Evolutionary conservation across 2,888 invertebrate genomes (phyloP), one percentile per base, ranked within the genome.

Genomic region (Lithophane leautieri): DNA sequence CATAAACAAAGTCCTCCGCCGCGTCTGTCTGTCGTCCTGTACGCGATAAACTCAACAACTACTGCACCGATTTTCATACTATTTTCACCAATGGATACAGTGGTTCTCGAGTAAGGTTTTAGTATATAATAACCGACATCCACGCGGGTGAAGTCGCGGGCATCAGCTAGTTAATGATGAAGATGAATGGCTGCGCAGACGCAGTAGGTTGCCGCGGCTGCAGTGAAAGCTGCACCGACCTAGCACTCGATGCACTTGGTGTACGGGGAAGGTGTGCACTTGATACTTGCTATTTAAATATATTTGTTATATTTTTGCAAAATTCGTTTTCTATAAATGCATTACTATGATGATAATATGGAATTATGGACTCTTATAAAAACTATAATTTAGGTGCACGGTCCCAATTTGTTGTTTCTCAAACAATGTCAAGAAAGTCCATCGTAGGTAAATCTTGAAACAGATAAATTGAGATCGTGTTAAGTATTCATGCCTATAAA

Each of bases 161-260:
- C n/a, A n/a, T n/a, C n/a, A n/a, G n/a, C n/a, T n/a, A n/a, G n/a
- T n/a, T 54, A 65, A 62, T 62, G 47, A 25, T 68, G 56, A 65
- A 77, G 73, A 79, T 87, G 76, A 82, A 87, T 79, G 79, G 52
- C 47, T 68, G 66, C 78, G 65, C 67, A 25, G 67, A 47, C 82
- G 83, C 83, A 85, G 83, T 78, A 84, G 88, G 80, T 85, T 83
- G 84, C 73, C 79, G 70, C 73, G 81, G 76, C 81, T 89, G 90
- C 90, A 92, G 92, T 90, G 92, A 92, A 92, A 94, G 94, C 93
- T 88, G 89, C 87, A 84, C 76, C 84, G 81, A 89, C 86, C 85
- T 86, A 87, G 86, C 83, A 84, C 82, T 85, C 79, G 73, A 79
- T 90, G 91, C 90, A 90, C 85, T 87, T 84, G 63, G 66, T 85